A percentile compares a stretch with the other conserved stretches of the same genome.
Conservation (phyloP, 2,888 invertebrate species). For the Pandemis heparana region DNA sequence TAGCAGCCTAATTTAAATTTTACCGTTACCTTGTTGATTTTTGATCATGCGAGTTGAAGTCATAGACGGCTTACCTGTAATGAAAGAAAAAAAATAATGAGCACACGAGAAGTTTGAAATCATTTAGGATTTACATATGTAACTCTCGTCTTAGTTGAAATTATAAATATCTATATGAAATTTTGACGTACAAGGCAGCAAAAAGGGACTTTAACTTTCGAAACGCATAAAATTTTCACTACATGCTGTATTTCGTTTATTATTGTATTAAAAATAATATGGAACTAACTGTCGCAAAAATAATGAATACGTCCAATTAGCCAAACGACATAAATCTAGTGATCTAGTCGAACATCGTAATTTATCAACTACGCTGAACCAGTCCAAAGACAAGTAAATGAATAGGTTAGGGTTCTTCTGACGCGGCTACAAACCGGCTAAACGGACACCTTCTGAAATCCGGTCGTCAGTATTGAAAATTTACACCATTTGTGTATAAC, state of each 20-base stretch:
- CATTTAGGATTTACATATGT: too few species aligned
- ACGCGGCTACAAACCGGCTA: not conserved
- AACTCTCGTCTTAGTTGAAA: too few species aligned
- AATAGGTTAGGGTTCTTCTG: not conserved
- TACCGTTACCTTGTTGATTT: constrained; percentile 27
- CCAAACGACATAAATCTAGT: not conserved
- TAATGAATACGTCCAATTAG: not conserved
- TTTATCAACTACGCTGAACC: not conserved
- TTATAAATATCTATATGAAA: too few species aligned
- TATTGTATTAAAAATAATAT: too few species aligned
- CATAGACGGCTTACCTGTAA: constrained; percentile 39
- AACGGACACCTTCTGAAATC: not conserved
- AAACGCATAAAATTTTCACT: too few species aligned
- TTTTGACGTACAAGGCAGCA: too few species aligned
- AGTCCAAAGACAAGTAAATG: not conserved
- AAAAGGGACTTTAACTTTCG: too few species aligned
- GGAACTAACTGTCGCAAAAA: too few species aligned
- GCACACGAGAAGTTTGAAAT: not conserved
- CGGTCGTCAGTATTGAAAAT: not conserved
- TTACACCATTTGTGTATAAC: not conserved
- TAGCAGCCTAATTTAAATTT: not conserved
- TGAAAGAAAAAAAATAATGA: constrained; percentile 19
- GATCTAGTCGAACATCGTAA: not conserved
- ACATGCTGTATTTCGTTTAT: not conserved
- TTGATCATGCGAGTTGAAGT: not conserved